Base-by-base conservation (phyloP, 2,797 vertebrate genomes). In the Rhabdomys pumilio region DNA sequence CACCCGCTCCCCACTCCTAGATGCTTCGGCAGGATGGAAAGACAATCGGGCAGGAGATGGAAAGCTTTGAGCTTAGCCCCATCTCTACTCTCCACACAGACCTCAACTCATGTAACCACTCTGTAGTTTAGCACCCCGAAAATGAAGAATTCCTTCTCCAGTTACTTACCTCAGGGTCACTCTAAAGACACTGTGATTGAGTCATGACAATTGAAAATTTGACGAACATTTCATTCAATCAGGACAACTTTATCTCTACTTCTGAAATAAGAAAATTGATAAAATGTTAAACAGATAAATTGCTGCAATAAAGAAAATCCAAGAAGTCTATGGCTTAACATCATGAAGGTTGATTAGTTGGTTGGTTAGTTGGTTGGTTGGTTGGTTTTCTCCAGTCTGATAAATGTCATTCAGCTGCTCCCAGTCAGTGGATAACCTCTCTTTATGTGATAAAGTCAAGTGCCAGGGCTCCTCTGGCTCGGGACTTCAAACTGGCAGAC, bases 181-280 rank as follows among this genome's bases (percentile, higher is more conserved):
- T 57, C 22, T 82, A 55, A 75, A 53, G 55, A 80, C 44, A 53
- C 3, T 50, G 57, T n/a, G 57, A 50, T 65, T 1, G 26, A 3
- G 34, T 93, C 59, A 77, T 38, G 75, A 91, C 72, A 65, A 79
- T 75, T 91, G 57, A 82, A 8, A 67, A 14, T 59, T 61, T 90
- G 73, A 55, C 22, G 72, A 82, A 20, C 59, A 12, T 80, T 96
- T 81, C 55, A 81, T 76, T 91, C 12, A 22, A 14, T 87, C 65
- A 94, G 24, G 38, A 80, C 2, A 29, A 65, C 3, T 75, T 77
- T 53, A 93, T 67, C 34, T 22, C 57, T 63, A 91, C 83, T 83
- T 94, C 88, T 83, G 53, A 86, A 73, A 79, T 75, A 57, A 67
- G 57, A 96, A 94, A 67, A 86, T 44, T 38, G 22, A 92, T 57